Evolutionary conservation across 2,888 invertebrate species (phyloP), one percentile per base, ranked within the genome.

Genomic region (Scaptomyza tumidula): DNA sequence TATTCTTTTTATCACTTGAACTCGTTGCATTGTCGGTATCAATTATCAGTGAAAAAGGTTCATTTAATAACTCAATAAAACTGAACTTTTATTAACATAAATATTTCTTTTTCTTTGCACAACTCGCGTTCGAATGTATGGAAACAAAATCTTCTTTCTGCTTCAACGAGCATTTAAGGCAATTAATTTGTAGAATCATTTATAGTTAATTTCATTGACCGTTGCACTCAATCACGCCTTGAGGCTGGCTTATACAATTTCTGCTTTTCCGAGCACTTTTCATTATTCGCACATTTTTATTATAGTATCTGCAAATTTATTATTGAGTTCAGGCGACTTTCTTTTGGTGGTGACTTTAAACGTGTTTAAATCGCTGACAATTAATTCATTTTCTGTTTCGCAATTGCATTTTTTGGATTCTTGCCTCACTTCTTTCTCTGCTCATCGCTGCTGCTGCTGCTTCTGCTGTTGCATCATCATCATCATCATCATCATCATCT

Each of bases 291-390:
- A 27, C 43, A 56, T 53, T 48, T 66, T 16, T 41, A 41, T 41
- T 24, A 31, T 49, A n/a, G n/a, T n/a, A 44, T 35, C 41, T 16
- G 33, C 52, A 41, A 43, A 65, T 65, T 48, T 43, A 43, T 46
- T 49, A 59, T 60, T 19, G 52, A 68, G 53, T 68, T 55, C 35
- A 29, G 16, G 14, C 11, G 66, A 53, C 35, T 50, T 11, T 24
- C 33, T 33, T 33, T 33, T 33, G 9, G 41, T 3, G 46, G 29
- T 31, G 62, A 65, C 65, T 75, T 70, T 62, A 74, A 74, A 24
- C 35, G 59, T 50, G 50, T 33, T 60, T 58, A 61, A 75, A 71
- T 65, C 37, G 67, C 67, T 75, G 71, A 75, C 71, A 75, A 75
- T 75, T 67, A 71, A 71, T 75, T 64, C 35, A 55, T 41, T 64